Conservation (phyloP, 1,140 invertebrate species). For the Zaprionus ghesquierei region DNA sequence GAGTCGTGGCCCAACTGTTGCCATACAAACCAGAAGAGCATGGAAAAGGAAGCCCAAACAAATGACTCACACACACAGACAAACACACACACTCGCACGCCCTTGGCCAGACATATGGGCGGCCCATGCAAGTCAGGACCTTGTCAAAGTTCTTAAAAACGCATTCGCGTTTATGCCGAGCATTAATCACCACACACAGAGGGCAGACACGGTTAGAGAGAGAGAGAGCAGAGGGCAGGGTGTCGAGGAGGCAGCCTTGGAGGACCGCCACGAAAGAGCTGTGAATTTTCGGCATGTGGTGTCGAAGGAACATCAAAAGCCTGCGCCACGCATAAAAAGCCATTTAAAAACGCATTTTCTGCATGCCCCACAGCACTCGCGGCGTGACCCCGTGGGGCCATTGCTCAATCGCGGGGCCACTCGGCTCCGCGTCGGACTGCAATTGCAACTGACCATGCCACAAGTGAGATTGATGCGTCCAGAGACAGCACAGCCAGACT, state of each 20-base stretch:
- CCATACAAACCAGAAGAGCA: conserved; percentile 11
- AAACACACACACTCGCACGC: neutral
- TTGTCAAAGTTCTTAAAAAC: conserved; percentile 79
- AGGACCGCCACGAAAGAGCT: conserved; percentile 54
- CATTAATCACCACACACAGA: conserved; percentile 65
- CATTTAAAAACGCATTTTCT: conserved; percentile 82
- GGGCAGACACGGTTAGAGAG: neutral
- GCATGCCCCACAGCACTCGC: conserved; percentile 37
- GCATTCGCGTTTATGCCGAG: conserved; percentile 74
- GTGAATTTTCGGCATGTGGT: conserved; percentile 76
- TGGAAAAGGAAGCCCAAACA: conserved; percentile 45
- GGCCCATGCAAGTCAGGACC: conserved; percentile 68
- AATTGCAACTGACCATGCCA: conserved; percentile 47
- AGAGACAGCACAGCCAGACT: conserved; percentile 65
- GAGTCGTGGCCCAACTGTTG: conserved; percentile 53
- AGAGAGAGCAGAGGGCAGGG: neutral
- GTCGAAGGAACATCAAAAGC: conserved; percentile 72
- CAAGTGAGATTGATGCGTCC: conserved; percentile 71
- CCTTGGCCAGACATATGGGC: conserved; percentile 45
- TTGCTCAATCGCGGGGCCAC: conserved; percentile 26
- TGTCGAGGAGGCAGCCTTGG: neutral
- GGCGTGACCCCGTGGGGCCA: conserved; percentile 47
- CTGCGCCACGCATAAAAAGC: conserved; percentile 78
- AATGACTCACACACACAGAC: conserved; percentile 32
- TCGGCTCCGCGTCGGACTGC: conserved; percentile 1